Percentiles rank a stretch among this genome's conserved stretches.
phyloP scores from a whole-genome alignment of 2,888 invertebrate genomes.

The Elmis aenea region DNA sequence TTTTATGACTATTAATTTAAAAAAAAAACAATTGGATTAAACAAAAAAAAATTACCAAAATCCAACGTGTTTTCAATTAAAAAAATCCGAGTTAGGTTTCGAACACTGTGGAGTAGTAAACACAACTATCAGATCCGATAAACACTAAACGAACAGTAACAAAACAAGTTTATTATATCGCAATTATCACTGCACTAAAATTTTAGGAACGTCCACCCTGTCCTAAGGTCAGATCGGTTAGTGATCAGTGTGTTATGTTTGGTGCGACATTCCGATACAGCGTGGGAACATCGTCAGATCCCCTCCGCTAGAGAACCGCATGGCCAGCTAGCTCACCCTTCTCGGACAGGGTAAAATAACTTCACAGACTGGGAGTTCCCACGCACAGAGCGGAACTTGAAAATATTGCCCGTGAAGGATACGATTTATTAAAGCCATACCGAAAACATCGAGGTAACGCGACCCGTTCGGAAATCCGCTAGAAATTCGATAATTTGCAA shows the following conservation, averaged over 20 bases:
- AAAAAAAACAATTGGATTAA: too few relatives aligned
- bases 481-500: too few relatives aligned
- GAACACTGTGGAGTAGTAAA: too few relatives aligned
- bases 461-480: too few relatives aligned
- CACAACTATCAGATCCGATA: too few relatives aligned
- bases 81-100: too few relatives aligned
- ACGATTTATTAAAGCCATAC: too few relatives aligned
- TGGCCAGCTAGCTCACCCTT: conserved; percentile 26
- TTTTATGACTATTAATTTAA: too few relatives aligned
- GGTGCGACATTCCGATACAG: conserved; percentile 32
- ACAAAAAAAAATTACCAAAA: too few relatives aligned
- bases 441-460: too few relatives aligned
- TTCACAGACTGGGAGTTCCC: conserved; percentile 26
- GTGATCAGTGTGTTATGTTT: conserved; percentile 22
- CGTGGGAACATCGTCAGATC: conserved; percentile 30
- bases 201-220: conserved; percentile 21
- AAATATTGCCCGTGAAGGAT: not conserved
- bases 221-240: conserved; percentile 23
- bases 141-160: not conserved
- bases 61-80: too few relatives aligned
- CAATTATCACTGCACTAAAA: conserved; percentile 5
- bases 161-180: not conserved
- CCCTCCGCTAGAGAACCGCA: conserved; percentile 22
- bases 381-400: conserved; percentile 21
- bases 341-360: conserved; percentile 31